phyloP scores from a whole-genome alignment of 2,888 invertebrate species.

The Crematogaster levior region DNA sequence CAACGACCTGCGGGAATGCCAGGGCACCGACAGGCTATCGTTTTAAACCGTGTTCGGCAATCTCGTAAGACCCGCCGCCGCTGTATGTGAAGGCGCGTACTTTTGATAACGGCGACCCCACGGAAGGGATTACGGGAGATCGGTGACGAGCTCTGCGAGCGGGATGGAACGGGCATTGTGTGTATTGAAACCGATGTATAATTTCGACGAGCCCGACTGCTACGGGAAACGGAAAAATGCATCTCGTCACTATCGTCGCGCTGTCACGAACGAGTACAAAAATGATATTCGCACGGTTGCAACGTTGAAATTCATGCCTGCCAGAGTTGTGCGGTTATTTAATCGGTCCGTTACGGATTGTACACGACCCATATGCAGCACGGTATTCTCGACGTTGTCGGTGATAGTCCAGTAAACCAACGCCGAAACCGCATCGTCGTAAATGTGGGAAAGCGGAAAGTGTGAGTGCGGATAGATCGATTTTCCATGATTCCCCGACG shows the following conservation, averaged over 20 bases:
- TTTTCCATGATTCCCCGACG: constrained; percentile 54
- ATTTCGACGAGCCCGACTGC: not conserved
- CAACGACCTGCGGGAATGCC: constrained; percentile 77
- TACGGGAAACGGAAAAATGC: not conserved
- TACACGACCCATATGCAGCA: constrained; percentile 68
- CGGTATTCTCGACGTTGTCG: constrained; percentile 45
- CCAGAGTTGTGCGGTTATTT: constrained; percentile 69
- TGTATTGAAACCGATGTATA: not conserved
- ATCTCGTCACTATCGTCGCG: not conserved
- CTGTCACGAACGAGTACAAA: constrained; percentile 30
- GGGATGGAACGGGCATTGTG: not conserved
- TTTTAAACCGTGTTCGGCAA: constrained; percentile 72
- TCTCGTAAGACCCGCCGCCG: constrained; percentile 60
- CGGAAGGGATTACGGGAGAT: constrained; percentile 22
- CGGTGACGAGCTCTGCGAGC: not conserved
- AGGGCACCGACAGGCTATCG: constrained; percentile 70
- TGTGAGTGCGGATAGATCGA: constrained; percentile 21
- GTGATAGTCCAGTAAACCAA: constrained; percentile 57
- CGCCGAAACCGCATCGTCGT: constrained; percentile 48
- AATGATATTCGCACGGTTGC: not conserved
- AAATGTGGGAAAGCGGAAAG: constrained; percentile 4
- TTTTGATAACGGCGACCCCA: constrained; percentile 49
- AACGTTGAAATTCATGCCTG: constrained; percentile 13
- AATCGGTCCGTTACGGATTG: constrained; percentile 65
- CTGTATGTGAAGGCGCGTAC: constrained; percentile 30